A percentile compares a stretch with the other conserved stretches of the same genome.
These are phyloP conservation scores for Ophioderma brevispina DNA, from an alignment of 35 echinoderm and acorn worm genomes.

Conservation along the genomic window DNA sequence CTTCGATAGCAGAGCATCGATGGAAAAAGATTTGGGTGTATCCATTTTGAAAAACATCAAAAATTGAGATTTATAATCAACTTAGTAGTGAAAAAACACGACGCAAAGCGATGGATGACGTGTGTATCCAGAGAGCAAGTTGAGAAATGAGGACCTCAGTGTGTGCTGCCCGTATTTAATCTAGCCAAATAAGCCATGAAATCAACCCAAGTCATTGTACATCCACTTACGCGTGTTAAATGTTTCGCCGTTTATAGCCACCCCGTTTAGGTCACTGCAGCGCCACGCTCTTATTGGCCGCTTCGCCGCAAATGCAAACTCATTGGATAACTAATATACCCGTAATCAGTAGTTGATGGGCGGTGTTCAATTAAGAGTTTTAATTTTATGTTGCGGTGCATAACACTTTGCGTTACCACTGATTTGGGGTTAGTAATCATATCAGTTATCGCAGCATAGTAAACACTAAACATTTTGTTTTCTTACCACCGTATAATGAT, in stretches of 20 bases:
- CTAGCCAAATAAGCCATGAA: slow-evolving; percentile 11
- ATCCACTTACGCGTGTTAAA: not conserved
- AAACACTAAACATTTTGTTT: slow-evolving; percentile 16
- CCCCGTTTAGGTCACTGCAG: not conserved
- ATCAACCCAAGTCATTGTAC: not conserved
- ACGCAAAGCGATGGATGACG: not conserved
- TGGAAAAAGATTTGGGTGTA: slow-evolving; percentile 73
- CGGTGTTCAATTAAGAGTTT: slow-evolving; percentile 66
- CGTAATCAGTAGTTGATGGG: slow-evolving; percentile 63
- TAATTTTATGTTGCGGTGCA: slow-evolving; percentile 72
- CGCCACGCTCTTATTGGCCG: slow-evolving; percentile 53
- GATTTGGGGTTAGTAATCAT: not conserved
- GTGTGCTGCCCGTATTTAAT: not conserved
- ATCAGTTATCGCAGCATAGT: not conserved
- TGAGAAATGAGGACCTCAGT: not conserved
- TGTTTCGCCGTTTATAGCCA: not conserved
- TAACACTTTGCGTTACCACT: not conserved
- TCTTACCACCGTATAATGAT: not conserved
- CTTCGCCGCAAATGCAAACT: not conserved
- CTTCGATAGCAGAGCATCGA: slow-evolving; percentile 82
- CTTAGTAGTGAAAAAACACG: not conserved
- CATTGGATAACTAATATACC: slow-evolving; percentile 38
- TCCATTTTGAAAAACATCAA: slow-evolving; percentile 67
- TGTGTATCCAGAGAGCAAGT: not conserved
- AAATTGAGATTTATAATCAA: slow-evolving; percentile 9